Evolutionary conservation across 2,888 invertebrate species (phyloP), one percentile per base, ranked within the genome.

Genomic region (Diarsia mendica): DNA sequence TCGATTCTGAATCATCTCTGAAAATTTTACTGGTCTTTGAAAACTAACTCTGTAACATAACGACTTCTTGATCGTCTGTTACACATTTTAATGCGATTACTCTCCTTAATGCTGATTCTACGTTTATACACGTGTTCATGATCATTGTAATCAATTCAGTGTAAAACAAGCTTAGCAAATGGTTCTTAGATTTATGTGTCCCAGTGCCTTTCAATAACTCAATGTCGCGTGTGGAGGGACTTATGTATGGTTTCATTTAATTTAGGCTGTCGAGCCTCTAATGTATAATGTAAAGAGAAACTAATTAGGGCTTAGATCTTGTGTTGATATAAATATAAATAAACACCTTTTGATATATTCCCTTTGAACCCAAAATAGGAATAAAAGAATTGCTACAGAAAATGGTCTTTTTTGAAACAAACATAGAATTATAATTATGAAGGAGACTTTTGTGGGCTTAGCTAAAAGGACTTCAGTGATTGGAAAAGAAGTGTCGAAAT

Each of bases 151-250:
- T 66, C 53, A 80, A 55, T 80, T 63, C 28, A 61, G 15, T 66
- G 77, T 86, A 66, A 46, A 63, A 80, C 66, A 80, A 78, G 71
- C 72, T 80, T 77, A 72, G 72, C 48, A 79, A 73, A 49, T 67
- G 63, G 46, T 69, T 61, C 53, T 66, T 65, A 65, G 65, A 66
- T 78, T 55, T 78, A 80, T 77, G 48, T 61, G n/a, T 28, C 39
- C 20, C 58, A 63, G 49, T 53, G 60, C 60, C 69, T 66, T 72
- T 74, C 65, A 53, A 77, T 66, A 75, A 67, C 66, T 73, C 48
- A 79, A 55, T 65, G 64, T 72, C 75, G 55, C 48, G 58, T 80
- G 58, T 68, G 28, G 46, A 15, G 39, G n/a, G 64, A 67, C 64
- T 75, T 75, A 33, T 68, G 48, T 75, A 51, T 61, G 82, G 60